Base-by-base conservation (phyloP, 2,797 vertebrate species). In the Iguana delicatissima region DNA sequence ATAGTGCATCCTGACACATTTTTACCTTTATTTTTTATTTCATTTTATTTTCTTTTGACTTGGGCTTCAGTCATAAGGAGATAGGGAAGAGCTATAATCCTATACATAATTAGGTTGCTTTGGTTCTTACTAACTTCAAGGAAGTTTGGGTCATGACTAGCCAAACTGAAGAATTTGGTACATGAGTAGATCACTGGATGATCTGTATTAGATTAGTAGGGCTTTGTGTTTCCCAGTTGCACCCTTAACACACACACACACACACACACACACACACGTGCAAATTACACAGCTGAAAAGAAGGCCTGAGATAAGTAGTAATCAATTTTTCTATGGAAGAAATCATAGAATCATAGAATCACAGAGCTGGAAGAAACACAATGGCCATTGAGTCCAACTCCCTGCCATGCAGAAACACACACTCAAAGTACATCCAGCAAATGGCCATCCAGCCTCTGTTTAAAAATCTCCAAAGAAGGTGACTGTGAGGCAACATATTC, bases 1-100 rank as follows among this genome's bases (percentile, higher is more conserved):
- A 96, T 97, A 96, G 94, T 93, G 94, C 93, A 91, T 95, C 89
- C 95, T 96, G 95, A 95, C 85, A 6, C 88, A 89, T 91, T n/a
- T 4, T 93, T 97, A 97, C 97, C 95, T 93, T 96, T 96, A 79
- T 90, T 0, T 0, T 92, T 87, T 95, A 69, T 46, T 46, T 46
- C 42, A 46, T 46, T 46, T 46, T 4, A 46, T 46, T 46, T 46
- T 46, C 3, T 46, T 46, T 46, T 46, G 57, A 94, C 97, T 97
- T 98, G 96, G 96, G 96, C 97, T 96, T 93, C 87, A 95, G 92
- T 52, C 57, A 14, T 35, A 90, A 55, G 59, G 94, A 91, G 46
- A 74, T 26, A 86, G 80, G 8, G 38, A 50, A 50, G 20, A 35
- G 32, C 32, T 81, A 42, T 42, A 74, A 50, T 74, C 55, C 2